phyloP scores from a whole-genome alignment of 2,113 vertebrate genomes.

The Chauna torquata region DNA sequence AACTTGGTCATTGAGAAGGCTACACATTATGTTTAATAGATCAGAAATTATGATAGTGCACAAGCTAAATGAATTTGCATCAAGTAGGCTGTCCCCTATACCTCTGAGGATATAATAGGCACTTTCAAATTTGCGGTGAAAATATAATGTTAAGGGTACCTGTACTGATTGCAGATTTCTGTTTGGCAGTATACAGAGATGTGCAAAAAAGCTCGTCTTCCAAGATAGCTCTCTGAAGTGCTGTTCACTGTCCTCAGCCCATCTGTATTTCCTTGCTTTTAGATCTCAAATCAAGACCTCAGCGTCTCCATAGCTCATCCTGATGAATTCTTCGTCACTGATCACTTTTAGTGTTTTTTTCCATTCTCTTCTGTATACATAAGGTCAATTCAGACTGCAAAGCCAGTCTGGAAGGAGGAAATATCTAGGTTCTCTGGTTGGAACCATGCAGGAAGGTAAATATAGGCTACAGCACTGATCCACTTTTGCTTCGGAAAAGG shows the following conservation, averaged over 20 bases:
- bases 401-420: neutral
- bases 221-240: neutral
- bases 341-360: neutral
- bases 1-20: neutral
- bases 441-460: neutral
- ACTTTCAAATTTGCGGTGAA: neutral
- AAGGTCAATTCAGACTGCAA: neutral
- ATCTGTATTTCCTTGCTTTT: neutral
- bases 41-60: neutral
- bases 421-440: neutral
- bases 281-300: neutral
- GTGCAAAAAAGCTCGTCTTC: neutral
- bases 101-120: neutral
- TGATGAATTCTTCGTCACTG: neutral
- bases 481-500: neutral
- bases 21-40: neutral
- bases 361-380: neutral
- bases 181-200: neutral
- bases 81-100: neutral
- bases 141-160: neutral
- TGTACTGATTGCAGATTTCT: neutral
- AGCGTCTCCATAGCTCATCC: neutral
- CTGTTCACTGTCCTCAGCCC: neutral
- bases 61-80: neutral
- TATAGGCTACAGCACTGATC: neutral